Base-by-base conservation (phyloP, 2,888 invertebrate genomes). In the Tachina fera region DNA sequence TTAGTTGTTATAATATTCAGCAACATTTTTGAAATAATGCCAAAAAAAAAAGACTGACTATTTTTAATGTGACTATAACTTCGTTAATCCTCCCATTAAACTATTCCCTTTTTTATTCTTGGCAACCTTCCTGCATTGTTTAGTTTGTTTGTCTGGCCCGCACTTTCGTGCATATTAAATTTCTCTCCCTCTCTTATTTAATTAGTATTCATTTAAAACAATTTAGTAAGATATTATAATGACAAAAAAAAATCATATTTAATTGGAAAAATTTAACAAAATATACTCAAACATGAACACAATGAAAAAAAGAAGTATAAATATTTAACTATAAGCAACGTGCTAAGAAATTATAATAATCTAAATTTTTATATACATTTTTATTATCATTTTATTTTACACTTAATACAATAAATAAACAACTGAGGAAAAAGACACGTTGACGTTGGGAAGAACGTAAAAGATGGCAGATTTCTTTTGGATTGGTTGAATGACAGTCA, bases 291-390 rank as follows among this genome's bases (percentile, higher is more conserved):
- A 56, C 56, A 68, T 75, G 68, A 31, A 11, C 49, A 68, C 61
- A 75, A 47, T 41, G 41, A 22, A 71, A 58, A 60, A 63, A 60
- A 83, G 51, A 60, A 53, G 43, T n/a, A 31, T 31, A 31, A 5
- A 31, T 31, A 31, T 31, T 31, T 31, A 6, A 31, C 6, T 60
- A 41, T 51, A 19, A 80, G 61, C 60, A 85, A 86, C 86, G 86
- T 86, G 86, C 82, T 82, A 86, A 86, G 85, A 86, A 86, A 86
- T 86, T 75, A 83, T 86, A 79, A 83, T 83, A 79, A 79, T 72
- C 76, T 83, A 71, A 75, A 53, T 71, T 76, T 82, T 63, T 70
- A 58, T 65, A 56, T 49, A 43, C 67, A 61, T 70, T 61, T 78
- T 67, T 67, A 68, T 68, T 67, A 47, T 77, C 45, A 58, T 77